Evolutionary conservation across 2,113 vertebrate genomes (phyloP).

Genomic region (Pelecanoides urinatrix): DNA sequence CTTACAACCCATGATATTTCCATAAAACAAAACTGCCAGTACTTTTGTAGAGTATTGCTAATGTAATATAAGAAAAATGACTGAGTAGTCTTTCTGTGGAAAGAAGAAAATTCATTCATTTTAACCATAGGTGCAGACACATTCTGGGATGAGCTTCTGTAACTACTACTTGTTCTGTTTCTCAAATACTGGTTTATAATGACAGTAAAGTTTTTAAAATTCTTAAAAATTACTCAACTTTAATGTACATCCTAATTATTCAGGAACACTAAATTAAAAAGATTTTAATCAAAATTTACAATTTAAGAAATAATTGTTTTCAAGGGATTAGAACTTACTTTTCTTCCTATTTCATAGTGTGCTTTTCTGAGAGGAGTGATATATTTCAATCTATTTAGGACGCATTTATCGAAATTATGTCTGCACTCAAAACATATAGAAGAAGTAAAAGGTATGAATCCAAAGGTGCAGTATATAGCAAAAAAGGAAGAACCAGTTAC

Average conservation of each 20-base stretch:
- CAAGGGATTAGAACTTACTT: not conserved
- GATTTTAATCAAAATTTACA: not conserved
- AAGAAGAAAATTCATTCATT: not conserved
- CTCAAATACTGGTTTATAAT: not conserved
- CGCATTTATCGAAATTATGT: not conserved
- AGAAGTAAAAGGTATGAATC: not conserved
- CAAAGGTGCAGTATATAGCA: not conserved
- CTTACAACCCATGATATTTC: not conserved
- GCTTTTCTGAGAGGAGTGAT: not conserved
- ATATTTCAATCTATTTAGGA: not conserved
- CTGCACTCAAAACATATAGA: not conserved
- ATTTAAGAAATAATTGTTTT: not conserved
- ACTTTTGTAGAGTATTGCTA: not conserved
- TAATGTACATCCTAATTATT: not conserved
- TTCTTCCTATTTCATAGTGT: not conserved
- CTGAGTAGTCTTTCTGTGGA: not conserved
- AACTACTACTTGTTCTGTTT: not conserved
- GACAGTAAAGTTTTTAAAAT: not conserved
- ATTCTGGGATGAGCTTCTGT: not conserved
- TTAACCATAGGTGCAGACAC: not conserved
- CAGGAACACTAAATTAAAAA: not conserved
- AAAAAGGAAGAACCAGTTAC: not conserved
- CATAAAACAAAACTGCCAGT: not conserved
- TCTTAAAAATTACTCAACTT: not conserved
- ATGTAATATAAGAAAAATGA: not conserved